Evolutionary conservation across 1,140 invertebrate genomes (phyloP).

Genomic region (Ephestia elutella): DNA sequence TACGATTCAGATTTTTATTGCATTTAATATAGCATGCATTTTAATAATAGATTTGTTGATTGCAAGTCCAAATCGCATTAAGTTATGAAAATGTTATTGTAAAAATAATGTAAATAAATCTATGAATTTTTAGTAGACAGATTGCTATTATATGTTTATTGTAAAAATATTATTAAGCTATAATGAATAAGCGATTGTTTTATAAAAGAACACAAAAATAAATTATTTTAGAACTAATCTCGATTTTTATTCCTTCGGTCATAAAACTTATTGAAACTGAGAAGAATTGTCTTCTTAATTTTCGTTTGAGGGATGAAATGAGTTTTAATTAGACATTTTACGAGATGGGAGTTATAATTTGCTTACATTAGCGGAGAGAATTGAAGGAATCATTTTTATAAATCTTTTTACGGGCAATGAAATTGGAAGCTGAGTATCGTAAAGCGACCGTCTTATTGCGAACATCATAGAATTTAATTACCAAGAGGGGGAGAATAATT

Average conservation of each 20-base stretch:
- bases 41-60: not conserved
- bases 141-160: slow-evolving; percentile 57
- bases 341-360: not conserved
- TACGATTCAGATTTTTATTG: slow-evolving; percentile 1
- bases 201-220: slow-evolving; percentile 65
- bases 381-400: slow-evolving; percentile 12
- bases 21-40: not conserved
- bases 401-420: slow-evolving; percentile 60
- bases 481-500: slow-evolving; percentile 61
- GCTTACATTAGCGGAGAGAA: slow-evolving; percentile 12
- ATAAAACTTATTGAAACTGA: not conserved
- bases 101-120: slow-evolving; percentile 37
- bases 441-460: slow-evolving; percentile 66
- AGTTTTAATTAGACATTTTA: not conserved
- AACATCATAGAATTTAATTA: slow-evolving; percentile 70
- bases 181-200: slow-evolving; percentile 60
- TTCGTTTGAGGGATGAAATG: not conserved
- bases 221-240: slow-evolving; percentile 66
- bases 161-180: slow-evolving; percentile 54
- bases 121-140: slow-evolving; percentile 43
- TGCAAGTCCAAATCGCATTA: slow-evolving; percentile 6
- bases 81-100: slow-evolving; percentile 24
- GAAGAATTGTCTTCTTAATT: not conserved
- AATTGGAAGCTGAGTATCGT: slow-evolving; percentile 61
- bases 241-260: slow-evolving; percentile 21